These are phyloP conservation scores for Lipotes vexillifer DNA, from an alignment of 2,113 vertebrate genomes.

Conservation along the genomic window DNA sequence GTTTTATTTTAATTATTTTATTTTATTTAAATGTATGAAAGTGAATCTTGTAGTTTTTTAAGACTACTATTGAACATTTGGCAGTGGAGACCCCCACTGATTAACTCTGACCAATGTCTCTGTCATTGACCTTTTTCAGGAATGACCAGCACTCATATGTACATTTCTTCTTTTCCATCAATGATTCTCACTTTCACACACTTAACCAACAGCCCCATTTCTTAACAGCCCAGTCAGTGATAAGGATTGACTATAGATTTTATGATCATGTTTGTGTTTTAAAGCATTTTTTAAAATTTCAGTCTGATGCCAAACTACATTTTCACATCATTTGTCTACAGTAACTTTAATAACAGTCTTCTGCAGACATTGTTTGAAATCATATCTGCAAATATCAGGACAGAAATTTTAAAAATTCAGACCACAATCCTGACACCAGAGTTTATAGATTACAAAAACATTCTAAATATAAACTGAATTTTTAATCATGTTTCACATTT, in stretches of 20 bases:
- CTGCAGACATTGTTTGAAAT: background rate
- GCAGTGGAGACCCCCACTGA: background rate
- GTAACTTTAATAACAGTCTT: background rate
- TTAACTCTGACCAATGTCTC: too few species aligned
- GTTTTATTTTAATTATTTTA: background rate
- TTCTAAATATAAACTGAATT: background rate
- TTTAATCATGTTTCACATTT: background rate
- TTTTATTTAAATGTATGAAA: background rate
- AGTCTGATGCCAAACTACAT: background rate
- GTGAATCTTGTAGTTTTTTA: background rate
- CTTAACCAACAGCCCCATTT: background rate
- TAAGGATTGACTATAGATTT: background rate
- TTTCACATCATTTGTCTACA: background rate
- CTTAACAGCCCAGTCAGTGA: background rate
- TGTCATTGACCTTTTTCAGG: background rate
- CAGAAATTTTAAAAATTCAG: background rate
- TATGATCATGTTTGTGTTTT: background rate
- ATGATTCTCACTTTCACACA: background rate
- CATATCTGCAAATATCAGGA: background rate
- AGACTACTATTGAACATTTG: background rate
- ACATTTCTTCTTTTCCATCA: background rate
- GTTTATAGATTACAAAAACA: background rate
- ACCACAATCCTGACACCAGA: background rate
- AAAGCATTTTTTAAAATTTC: background rate
- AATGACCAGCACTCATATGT: background rate